Conservation (phyloP, 2,113 vertebrate genomes). For the Ophthalmolycus amberensis region DNA sequence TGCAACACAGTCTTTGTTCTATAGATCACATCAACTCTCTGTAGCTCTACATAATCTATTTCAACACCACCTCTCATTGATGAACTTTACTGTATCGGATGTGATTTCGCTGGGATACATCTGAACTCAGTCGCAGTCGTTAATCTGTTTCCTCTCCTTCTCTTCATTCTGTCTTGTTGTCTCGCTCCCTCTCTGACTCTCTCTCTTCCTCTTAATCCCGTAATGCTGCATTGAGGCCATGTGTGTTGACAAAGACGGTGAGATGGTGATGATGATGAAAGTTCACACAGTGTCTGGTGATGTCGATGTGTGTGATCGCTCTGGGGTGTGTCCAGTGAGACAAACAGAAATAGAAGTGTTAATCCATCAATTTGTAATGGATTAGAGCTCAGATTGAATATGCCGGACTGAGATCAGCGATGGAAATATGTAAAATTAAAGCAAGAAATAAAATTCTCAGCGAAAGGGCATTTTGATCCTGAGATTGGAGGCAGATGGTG, state of each 20-base stretch:
- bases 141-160: background rate
- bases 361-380: constrained; percentile 36
- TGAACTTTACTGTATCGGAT: constrained; percentile 1
- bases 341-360: background rate
- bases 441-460: constrained; percentile 4
- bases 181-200: background rate
- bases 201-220: constrained; percentile 30
- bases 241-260: constrained; percentile 30
- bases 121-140: background rate
- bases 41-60: background rate
- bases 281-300: constrained; percentile 1
- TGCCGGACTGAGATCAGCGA: background rate
- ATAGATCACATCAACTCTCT: background rate
- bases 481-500: background rate
- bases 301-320: constrained; percentile 7
- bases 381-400: constrained; percentile 38
- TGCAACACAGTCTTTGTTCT: constrained; percentile 25
- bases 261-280: constrained; percentile 25
- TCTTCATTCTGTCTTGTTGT: background rate
- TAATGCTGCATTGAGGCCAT: constrained; percentile 24
- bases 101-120: constrained; percentile 2
- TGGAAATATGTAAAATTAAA: constrained; percentile 8
- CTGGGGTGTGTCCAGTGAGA: background rate
- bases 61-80: background rate
- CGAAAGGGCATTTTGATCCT: constrained; percentile 7